A percentile compares a stretch with the other conserved stretches of the same genome.
phyloP scores from a whole-genome alignment of 1,140 invertebrate species.

The Rhopalosiphum maidis region DNA sequence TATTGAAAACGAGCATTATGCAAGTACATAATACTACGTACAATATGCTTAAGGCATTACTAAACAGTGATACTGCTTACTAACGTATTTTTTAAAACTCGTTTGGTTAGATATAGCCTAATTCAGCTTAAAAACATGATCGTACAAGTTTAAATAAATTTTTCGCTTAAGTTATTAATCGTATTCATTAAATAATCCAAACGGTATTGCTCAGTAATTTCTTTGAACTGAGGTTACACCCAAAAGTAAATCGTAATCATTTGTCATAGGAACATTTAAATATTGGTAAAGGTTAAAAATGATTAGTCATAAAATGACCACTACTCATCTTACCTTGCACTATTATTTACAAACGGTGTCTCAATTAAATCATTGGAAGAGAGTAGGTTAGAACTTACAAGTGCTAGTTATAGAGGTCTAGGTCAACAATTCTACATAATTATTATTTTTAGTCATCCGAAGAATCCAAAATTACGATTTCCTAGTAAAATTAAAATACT shows the following conservation, averaged over 20 bases:
- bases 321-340: not conserved
- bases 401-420: not conserved
- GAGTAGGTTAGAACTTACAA: not conserved
- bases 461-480: not conserved
- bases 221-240: not conserved
- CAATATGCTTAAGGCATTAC: constrained; percentile 2
- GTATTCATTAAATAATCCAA: not conserved
- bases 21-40: not conserved
- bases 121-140: not conserved
- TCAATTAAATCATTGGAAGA: not conserved
- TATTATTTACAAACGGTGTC: not conserved
- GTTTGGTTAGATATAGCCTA: not conserved
- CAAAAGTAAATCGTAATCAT: not conserved
- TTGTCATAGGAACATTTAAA: not conserved
- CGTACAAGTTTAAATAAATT: not conserved
- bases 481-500: not conserved
- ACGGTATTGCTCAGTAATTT: not conserved
- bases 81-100: constrained; percentile 23
- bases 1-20: not conserved
- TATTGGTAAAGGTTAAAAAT: not conserved
- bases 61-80: not conserved
- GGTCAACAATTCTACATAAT: not conserved
- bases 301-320: not conserved
- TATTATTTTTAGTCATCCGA: not conserved
- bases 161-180: not conserved